Base-by-base conservation (phyloP, 2,113 vertebrate genomes). In the Cygnus buccinator region DNA sequence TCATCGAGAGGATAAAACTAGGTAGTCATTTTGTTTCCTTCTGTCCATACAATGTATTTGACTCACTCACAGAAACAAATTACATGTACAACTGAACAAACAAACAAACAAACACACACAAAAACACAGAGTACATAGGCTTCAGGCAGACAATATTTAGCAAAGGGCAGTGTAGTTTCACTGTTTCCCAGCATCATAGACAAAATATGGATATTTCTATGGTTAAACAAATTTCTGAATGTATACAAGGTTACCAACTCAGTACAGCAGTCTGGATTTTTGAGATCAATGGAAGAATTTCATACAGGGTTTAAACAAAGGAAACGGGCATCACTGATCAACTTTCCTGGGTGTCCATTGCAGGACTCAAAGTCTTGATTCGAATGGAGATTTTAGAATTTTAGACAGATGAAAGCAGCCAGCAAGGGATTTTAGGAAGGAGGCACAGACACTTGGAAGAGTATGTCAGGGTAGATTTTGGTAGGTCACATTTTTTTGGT, bases 391-490 rank as follows among this genome's bases (percentile, higher is more conserved):
- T 48, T 48, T 48, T 17, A 44, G 11, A 6, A n/a, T 11, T 39
- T 28, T 31, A 44, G 26, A 67, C 41, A 43, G 41, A 67, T 35
- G 48, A 54, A 35, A 54, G 37, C n/a, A 37, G 70, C 26, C 19
- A 52, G 35, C 16, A 35, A 28, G 10, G 29, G 84, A 63, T 6
- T 62, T 62, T 62, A 66, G 18, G 15, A 67, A 55, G 75, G 18
- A 87, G 16, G 39, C 0, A 0, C 11, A 59, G 31, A 41, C 1
- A 15, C 9, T 37, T 68, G 9, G 17, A 80, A 84, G 66, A 57
- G 19, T 2, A 46, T 20, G 21, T 29, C 18, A 44, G 25, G 43
- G 16, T 5, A 46, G 43, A 81, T 65, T 5, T 16, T 6, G 6
- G 16, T 74, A 78, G 22, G 25, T 48, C 25, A 43, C 73, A 25